Percentiles rank a stretch among this genome's conserved stretches.
These are phyloP conservation scores for Drosophila gaucha DNA, from an alignment of 2,888 invertebrate genomes.

Conservation along the genomic window DNA sequence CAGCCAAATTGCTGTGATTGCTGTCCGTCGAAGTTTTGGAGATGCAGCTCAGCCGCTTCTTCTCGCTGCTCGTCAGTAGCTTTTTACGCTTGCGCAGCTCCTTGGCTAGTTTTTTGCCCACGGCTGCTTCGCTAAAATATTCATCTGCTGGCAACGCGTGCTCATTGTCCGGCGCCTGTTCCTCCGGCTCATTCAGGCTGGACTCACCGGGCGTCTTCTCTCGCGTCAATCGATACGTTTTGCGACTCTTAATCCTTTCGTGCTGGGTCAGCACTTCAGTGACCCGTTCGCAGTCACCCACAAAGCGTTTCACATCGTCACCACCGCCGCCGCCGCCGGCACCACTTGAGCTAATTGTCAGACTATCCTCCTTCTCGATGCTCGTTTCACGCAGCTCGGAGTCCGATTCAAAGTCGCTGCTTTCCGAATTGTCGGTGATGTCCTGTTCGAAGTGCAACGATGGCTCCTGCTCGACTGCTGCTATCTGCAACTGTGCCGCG, in stretches of 20 bases:
- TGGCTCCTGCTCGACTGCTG: conserved; percentile 54
- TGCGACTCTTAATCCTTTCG: conserved; percentile 84
- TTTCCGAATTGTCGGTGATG: conserved; percentile 83
- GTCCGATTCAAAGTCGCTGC: conserved; percentile 83
- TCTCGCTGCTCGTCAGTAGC: conserved; percentile 70
- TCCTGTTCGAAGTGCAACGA: conserved; percentile 75
- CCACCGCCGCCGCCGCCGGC: conserved; percentile 12
- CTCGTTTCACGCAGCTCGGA: conserved; percentile 83
- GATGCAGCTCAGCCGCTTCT: conserved; percentile 84
- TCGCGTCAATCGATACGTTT: conserved; percentile 83
- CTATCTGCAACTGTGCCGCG: conserved; percentile 13
- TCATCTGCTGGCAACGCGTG: conserved; percentile 88
- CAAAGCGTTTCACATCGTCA: conserved; percentile 82
- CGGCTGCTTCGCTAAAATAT: conserved; percentile 85
- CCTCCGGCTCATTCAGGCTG: conserved; percentile 60
- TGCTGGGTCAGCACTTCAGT: conserved; percentile 83
- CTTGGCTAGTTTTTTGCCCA: conserved; percentile 57
- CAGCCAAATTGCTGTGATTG: conserved; percentile 76
- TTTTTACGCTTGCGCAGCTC: conserved; percentile 73
- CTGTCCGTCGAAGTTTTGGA: conserved; percentile 84
- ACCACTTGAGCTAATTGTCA: conserved; percentile 67
- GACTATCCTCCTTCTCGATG: conserved; percentile 83
- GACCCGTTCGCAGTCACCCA: conserved; percentile 83
- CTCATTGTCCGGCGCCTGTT: conserved; percentile 84
- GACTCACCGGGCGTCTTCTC: conserved; percentile 78